These are phyloP conservation scores for Xenus cinereus DNA, from an alignment of 2,113 vertebrate species.

Conservation along the genomic window DNA sequence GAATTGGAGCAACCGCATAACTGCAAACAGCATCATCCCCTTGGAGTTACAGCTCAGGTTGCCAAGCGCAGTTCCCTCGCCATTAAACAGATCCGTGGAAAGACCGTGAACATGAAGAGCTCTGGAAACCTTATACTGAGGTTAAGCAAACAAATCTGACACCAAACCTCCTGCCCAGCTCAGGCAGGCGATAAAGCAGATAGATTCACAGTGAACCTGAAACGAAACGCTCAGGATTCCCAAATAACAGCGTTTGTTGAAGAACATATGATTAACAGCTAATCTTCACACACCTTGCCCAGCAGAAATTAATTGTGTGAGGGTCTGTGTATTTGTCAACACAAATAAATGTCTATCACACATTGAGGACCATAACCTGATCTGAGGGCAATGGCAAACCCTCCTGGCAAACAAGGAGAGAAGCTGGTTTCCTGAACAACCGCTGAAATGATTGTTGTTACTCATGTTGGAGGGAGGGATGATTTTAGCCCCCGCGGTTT, in stretches of 20 bases:
- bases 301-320: not conserved
- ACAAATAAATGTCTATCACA: not conserved
- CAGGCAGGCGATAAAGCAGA: not conserved
- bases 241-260: not conserved
- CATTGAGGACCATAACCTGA: not conserved
- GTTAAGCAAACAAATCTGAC: slow-evolving; percentile 49
- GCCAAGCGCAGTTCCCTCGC: not conserved
- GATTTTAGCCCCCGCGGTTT: not conserved
- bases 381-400: not conserved
- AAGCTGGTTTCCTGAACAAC: not conserved
- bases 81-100: not conserved
- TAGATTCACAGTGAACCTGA: not conserved
- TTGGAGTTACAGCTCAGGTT: not conserved
- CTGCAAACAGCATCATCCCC: not conserved
- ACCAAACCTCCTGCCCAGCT: not conserved
- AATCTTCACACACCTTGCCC: not conserved
- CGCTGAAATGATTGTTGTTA: not conserved
- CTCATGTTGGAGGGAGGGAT: not conserved
- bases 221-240: not conserved
- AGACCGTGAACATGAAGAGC: not conserved
- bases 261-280: not conserved
- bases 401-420: not conserved
- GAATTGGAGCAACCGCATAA: not conserved
- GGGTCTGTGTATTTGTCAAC: rapidly evolving
- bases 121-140: slow-evolving; percentile 10